A percentile compares a stretch with the other conserved stretches of the same genome.
Evolutionary conservation across 2,888 invertebrate genomes (phyloP).

Genomic region (Mythimna vitellina): DNA sequence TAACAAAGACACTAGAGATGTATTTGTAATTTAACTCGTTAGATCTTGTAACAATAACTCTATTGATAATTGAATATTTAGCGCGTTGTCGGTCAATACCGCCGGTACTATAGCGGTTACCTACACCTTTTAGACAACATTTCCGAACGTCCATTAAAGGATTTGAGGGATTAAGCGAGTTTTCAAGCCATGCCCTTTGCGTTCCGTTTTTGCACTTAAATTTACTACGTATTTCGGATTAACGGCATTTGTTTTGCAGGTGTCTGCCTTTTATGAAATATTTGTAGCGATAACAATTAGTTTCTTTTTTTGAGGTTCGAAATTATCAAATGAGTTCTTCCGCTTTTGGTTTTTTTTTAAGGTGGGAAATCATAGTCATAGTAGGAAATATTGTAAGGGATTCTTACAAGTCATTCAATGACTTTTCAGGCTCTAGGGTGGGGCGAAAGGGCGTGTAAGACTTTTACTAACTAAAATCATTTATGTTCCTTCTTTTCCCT

Average conservation of each 20-base stretch:
- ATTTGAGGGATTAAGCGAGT: constrained; percentile 81
- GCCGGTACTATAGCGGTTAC: constrained; percentile 68
- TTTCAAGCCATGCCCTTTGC: constrained; percentile 68
- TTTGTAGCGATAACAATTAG: neutral
- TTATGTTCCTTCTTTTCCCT: too few species aligned
- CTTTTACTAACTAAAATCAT: too few species aligned
- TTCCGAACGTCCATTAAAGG: constrained; percentile 85
- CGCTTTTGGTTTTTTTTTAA: too few species aligned
- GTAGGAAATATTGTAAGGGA: too few species aligned
- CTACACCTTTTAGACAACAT: constrained; percentile 80
- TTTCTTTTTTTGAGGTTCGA: too few species aligned
- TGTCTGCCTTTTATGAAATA: constrained; percentile 21
- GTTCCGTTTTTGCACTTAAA: constrained; percentile 74
- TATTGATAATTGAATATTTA: constrained; percentile 55
- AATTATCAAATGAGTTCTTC: too few species aligned
- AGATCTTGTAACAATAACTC: neutral
- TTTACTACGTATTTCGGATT: constrained; percentile 65
- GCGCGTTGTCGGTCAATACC: constrained; percentile 55
- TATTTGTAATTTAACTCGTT: neutral
- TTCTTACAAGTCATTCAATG: too few species aligned
- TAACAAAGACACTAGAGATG: too few species aligned
- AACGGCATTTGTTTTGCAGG: constrained; percentile 58
- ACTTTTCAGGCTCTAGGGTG: too few species aligned
- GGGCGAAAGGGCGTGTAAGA: too few species aligned
- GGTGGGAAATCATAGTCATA: too few species aligned